Base-by-base conservation (phyloP, 2,888 invertebrate species). In the Philereme vetulata region DNA sequence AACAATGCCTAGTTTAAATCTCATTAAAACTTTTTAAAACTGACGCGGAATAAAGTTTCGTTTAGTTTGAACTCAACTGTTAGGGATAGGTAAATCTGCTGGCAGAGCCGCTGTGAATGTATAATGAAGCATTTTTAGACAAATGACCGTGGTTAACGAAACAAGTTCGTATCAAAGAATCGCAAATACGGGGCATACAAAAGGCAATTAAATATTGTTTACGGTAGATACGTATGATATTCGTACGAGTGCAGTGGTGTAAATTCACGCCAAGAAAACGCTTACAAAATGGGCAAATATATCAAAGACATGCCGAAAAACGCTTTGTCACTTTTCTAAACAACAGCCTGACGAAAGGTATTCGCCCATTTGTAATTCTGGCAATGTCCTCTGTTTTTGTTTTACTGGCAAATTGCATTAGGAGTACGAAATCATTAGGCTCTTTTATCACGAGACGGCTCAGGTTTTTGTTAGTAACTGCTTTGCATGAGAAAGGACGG, bases 401-500 rank as follows among this genome's bases (percentile, higher is more conserved):
- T 62, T 55, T 43, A 55, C 51, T 44, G 44, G 47, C n/a, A 57
- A 57, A 57, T 60, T 51, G 54, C 57, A 57, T 62, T 54, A 50
- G 4, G 51, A 49, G 58, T 55, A 49, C 51, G 51, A 55, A 49
- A 58, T 62, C 48, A 62, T 58, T 58, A 62, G 55, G 62, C 55
- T 55, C 62, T 58, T 54, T 62, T 58, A 57, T 62, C 36, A 38
- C 46, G 50, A 61, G 56, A 53, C 49, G 43, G 52, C 34, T 46
- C 42, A 46, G 49, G 50, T 61, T 56, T 53, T 56, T 56, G 56
- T 56, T 60, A 0, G 40, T 5, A 32, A 35, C 48, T 44, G 51
- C 51, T 62, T 62, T 62, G 57, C 62, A 58, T 58, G 48, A 62
- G 62, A 57, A 58, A 54, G 40, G 62, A 34, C 35, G 32, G 40